Percentiles rank a stretch among this genome's conserved stretches.
Conservation (phyloP, 2,113 vertebrate genomes). For the Nematolebias whitei region DNA sequence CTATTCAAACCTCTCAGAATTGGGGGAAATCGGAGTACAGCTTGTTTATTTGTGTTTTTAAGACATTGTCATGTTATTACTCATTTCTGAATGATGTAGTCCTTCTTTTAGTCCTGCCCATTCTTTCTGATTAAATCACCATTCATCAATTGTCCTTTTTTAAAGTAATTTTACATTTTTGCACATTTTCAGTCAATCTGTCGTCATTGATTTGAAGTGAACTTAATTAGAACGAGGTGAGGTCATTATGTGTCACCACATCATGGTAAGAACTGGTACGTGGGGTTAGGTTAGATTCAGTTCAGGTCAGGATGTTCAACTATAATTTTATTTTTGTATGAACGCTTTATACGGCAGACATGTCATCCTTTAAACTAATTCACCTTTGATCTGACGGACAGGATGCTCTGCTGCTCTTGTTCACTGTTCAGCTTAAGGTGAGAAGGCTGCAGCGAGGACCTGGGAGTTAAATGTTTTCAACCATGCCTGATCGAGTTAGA, state of each 20-base stretch:
- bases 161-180: too few relatives aligned
- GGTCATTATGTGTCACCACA: slow-evolving; percentile 5
- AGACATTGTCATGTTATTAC: too few relatives aligned
- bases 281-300: too few relatives aligned
- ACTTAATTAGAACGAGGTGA: background rate
- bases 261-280: background rate
- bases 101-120: too few relatives aligned
- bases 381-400: too few relatives aligned
- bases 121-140: background rate
- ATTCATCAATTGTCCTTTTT: too few relatives aligned
- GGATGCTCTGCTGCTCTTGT: slow-evolving; percentile 17
- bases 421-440: background rate
- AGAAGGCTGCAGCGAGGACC: slow-evolving; percentile 1
- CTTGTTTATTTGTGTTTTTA: too few relatives aligned
- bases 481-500: slow-evolving; percentile 59
- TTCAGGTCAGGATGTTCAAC: too few relatives aligned
- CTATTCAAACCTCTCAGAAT: too few relatives aligned
- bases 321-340: too few relatives aligned
- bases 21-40: too few relatives aligned
- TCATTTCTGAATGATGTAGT: too few relatives aligned
- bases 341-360: background rate
- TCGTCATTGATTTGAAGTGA: background rate
- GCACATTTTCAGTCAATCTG: background rate
- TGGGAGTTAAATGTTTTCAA: slow-evolving; percentile 33
- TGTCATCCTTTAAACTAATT: background rate